Base-by-base conservation (phyloP, 2,888 invertebrate genomes). In the Drosophila robusta region DNA sequence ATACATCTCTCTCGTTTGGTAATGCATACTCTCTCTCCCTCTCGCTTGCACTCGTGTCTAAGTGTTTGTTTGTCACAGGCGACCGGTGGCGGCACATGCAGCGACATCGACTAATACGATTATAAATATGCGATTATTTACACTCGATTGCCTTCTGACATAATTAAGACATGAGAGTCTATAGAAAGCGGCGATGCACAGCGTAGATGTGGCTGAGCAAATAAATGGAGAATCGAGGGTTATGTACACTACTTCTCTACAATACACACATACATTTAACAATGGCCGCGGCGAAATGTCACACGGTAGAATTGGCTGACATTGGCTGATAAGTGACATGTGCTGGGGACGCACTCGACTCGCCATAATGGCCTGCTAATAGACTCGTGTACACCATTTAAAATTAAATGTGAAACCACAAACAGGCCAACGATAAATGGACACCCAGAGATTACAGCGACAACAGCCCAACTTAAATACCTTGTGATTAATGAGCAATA, bases 81-180 rank as follows among this genome's bases (percentile, higher is more conserved):
- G 41, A 62, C 42, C 47, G 75, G 56, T 54, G 69, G 69, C 60
- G 68, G 73, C 56, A 72, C 55, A 60, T 41, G 78, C 62, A 62
- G 47, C 49, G 64, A 58, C 70, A 70, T 61, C 70, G 61, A 68
- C 75, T 90, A 90, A 90, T 87, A 77, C 78, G 85, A 90, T 89
- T 89, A 90, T 90, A 90, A 90, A 90, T 90, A 89, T 90, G 64
- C 82, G 90, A 89, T 90, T 89, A 90, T 89, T 89, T 80, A 90
- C 90, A 90, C 90, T 80, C 87, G 89, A 89, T 89, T 90, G 89
- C 76, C 70, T 72, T 66, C 69, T 80, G 90, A 90, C 89, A 82
- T 82, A 89, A 90, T 87, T 87, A 80, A 90, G 79, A 84, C 76
- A 89, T 66, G 61, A 74, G 75, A 65, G 75, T 39, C 46, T 22